Evolutionary conservation across 2,113 vertebrate species (phyloP).

Genomic region (Nesoenas mayeri): DNA sequence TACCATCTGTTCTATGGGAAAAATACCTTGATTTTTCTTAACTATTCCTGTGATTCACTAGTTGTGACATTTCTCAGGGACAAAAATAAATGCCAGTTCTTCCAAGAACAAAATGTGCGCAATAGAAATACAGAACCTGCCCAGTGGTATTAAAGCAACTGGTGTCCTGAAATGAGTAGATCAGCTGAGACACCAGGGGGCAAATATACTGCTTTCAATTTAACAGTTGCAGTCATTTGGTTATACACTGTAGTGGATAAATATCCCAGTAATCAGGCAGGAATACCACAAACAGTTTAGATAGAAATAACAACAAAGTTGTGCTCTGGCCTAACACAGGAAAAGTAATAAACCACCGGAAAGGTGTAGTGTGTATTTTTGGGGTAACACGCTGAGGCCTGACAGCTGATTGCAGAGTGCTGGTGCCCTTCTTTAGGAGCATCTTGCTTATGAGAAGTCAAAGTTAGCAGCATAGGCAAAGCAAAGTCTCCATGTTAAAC

Average conservation of each 20-base stretch:
- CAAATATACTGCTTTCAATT: background rate
- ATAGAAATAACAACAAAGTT: background rate
- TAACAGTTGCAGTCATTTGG: background rate
- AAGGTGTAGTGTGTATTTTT: fast-evolving
- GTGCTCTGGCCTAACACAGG: background rate
- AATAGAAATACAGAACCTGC: background rate
- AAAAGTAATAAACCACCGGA: background rate
- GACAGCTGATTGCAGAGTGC: background rate
- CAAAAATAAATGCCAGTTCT: constrained; percentile 3
- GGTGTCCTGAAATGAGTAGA: background rate
- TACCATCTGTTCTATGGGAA: background rate
- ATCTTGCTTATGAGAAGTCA: background rate
- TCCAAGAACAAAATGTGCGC: background rate
- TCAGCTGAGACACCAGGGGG: background rate
- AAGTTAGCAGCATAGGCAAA: background rate
- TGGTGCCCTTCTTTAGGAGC: background rate
- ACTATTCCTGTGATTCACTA: background rate
- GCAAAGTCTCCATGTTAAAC: background rate
- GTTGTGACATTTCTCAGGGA: background rate
- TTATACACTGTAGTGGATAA: background rate
- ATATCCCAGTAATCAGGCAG: background rate
- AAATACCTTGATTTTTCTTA: constrained; percentile 28
- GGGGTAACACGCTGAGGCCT: fast-evolving
- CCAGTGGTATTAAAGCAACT: background rate
- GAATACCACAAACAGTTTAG: background rate